Evolutionary conservation across 1,140 invertebrate species (phyloP).

Genomic region (Drosophila sechellia): DNA sequence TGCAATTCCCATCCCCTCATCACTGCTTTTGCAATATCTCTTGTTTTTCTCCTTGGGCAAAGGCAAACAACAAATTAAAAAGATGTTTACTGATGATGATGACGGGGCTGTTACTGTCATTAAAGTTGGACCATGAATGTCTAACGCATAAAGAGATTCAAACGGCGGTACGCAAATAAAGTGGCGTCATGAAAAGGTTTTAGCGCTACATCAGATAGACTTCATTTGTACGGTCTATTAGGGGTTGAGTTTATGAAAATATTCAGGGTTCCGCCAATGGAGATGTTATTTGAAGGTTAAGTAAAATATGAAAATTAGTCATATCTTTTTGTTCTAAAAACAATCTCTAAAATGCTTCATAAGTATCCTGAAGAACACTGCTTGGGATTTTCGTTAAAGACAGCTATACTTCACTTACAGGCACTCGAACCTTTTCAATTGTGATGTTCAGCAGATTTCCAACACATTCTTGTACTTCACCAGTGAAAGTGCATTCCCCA

Average conservation of each 20-base stretch:
- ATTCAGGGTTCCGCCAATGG: no score
- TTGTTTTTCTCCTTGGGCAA: slow-evolving; percentile 37
- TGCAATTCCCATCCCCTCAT: slow-evolving; percentile 51
- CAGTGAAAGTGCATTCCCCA: slow-evolving; percentile 7
- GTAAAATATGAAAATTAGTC: neutral
- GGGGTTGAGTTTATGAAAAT: neutral
- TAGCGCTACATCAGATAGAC: slow-evolving; percentile 1
- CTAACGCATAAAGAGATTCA: slow-evolving; percentile 2
- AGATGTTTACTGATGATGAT: slow-evolving; percentile 50
- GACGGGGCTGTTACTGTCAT: slow-evolving; percentile 24
- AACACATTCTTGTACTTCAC: slow-evolving; percentile 18
- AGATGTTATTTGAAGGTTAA: neutral
- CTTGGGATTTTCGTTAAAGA: neutral
- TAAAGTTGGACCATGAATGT: slow-evolving; percentile 34
- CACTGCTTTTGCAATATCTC: slow-evolving; percentile 9
- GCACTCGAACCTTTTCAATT: slow-evolving; percentile 2
- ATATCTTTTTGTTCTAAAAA: no score
- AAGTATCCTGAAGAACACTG: neutral
- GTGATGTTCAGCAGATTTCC: slow-evolving; percentile 19
- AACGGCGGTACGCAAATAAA: slow-evolving; percentile 18
- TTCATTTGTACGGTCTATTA: slow-evolving; percentile 19
- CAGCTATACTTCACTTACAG: slow-evolving; percentile 8
- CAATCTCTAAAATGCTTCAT: no score
- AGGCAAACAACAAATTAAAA: slow-evolving; percentile 70
- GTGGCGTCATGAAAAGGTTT: slow-evolving; percentile 4